A percentile compares a stretch with the other conserved stretches of the same genome.
Evolutionary conservation across 1,140 invertebrate genomes (phyloP).

Genomic region (Drosophila tani): DNA sequence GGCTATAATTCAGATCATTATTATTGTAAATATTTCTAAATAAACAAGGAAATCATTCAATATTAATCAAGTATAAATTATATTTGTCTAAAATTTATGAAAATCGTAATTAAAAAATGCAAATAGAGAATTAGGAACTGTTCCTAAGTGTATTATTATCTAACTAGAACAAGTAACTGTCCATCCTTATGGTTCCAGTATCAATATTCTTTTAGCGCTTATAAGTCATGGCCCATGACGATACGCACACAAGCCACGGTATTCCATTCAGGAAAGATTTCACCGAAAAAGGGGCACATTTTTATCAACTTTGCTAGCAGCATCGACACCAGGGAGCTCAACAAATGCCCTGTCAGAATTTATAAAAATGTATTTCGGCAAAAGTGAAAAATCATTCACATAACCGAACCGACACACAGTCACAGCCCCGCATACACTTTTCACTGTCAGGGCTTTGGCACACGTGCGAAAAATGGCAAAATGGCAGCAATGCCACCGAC

Average conservation of each 20-base stretch:
- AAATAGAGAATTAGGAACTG: too few relatives aligned
- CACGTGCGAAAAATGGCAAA: slow-evolving; percentile 68
- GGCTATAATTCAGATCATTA: too few relatives aligned
- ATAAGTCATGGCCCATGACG: slow-evolving; percentile 51
- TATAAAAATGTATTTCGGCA: slow-evolving; percentile 73
- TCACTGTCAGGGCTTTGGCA: slow-evolving; percentile 72
- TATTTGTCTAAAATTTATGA: too few relatives aligned
- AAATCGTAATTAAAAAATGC: not conserved
- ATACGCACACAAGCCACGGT: slow-evolving; percentile 16
- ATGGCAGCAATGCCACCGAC: slow-evolving; percentile 33
- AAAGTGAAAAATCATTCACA: slow-evolving; percentile 76
- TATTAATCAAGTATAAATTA: too few relatives aligned
- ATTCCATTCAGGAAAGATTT: slow-evolving; percentile 29
- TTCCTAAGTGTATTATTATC: not conserved
- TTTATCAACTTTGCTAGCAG: slow-evolving; percentile 59
- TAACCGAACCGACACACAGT: slow-evolving; percentile 48
- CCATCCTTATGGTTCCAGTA: slow-evolving; percentile 15
- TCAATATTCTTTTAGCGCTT: slow-evolving; percentile 30
- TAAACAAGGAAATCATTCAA: too few relatives aligned
- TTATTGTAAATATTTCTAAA: not conserved
- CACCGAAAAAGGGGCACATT: slow-evolving; percentile 40
- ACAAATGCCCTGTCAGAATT: slow-evolving; percentile 76
- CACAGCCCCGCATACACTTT: slow-evolving; percentile 53
- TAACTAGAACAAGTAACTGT: not conserved
- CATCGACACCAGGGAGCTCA: slow-evolving; percentile 35